phyloP scores from a whole-genome alignment of 2,797 vertebrate genomes.

The Paguma larvata region DNA sequence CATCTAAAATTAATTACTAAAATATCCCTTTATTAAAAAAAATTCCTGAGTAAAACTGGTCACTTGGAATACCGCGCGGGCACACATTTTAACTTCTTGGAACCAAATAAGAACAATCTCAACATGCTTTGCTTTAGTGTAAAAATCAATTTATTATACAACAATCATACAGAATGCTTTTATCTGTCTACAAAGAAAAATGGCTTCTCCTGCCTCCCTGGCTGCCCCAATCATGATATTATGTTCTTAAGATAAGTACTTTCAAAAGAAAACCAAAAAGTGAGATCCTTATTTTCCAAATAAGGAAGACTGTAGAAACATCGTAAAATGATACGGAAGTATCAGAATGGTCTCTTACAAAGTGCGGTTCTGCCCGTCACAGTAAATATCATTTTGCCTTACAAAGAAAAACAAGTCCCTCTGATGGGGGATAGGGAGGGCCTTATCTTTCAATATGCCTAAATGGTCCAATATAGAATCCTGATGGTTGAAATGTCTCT shows the following conservation, averaged over 20 bases:
- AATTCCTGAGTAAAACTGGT: constrained; percentile 10
- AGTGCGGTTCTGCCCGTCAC: background rate
- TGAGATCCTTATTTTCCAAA: constrained; percentile 26
- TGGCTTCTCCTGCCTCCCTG: constrained; percentile 69
- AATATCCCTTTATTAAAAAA: constrained; percentile 57
- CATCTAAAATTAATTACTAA: constrained; percentile 57
- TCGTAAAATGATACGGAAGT: background rate
- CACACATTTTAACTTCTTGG: constrained; percentile 46
- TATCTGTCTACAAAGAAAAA: constrained; percentile 78
- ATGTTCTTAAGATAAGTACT: constrained; percentile 43
- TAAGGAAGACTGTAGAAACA: constrained; percentile 41
- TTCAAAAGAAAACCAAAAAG: constrained; percentile 55
- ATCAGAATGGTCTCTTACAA: background rate
- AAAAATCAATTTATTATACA: constrained; percentile 84
- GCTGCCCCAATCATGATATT: constrained; percentile 66
- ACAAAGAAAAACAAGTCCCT: constrained; percentile 11
- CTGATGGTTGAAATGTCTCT: constrained; percentile 34
- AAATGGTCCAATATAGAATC: background rate
- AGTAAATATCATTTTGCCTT: background rate
- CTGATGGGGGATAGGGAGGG: background rate
- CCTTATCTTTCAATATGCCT: background rate
- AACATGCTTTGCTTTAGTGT: constrained; percentile 67
- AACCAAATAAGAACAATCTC: constrained; percentile 50
- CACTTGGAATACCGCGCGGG: background rate
- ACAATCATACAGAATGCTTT: constrained; percentile 79